Evolutionary conservation across 2,888 invertebrate species (phyloP).

Genomic region (Drosophila anceps): DNA sequence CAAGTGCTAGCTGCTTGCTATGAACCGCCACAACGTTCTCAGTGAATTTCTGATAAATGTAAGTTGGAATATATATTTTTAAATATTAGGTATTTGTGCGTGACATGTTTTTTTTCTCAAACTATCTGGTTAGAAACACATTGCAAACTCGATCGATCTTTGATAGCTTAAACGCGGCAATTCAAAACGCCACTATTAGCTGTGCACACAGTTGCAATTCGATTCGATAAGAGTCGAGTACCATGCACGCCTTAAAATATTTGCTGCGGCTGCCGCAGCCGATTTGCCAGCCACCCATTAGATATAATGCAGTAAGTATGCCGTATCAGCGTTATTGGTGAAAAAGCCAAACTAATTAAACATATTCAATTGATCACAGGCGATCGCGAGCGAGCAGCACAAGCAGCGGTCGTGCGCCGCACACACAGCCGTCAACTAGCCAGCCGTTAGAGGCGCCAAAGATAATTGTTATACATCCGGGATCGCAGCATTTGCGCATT

Average conservation of each 20-base stretch:
- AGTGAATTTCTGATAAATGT: neutral
- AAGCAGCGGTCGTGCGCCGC: slow-evolving; percentile 66
- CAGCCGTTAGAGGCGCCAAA: slow-evolving; percentile 87
- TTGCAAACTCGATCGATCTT: neutral
- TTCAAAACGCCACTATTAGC: neutral
- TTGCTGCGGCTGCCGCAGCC: slow-evolving; percentile 14
- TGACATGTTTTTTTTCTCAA: neutral
- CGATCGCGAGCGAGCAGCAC: slow-evolving; percentile 73
- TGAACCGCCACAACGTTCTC: neutral
- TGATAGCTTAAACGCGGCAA: neutral
- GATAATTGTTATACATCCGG: slow-evolving; percentile 97
- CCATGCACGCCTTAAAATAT: slow-evolving; percentile 29
- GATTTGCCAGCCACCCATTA: slow-evolving; percentile 10
- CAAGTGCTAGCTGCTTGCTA: slow-evolving; percentile 12
- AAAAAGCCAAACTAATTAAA: slow-evolving; percentile 5
- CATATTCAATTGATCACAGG: slow-evolving; percentile 24
- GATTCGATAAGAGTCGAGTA: slow-evolving; percentile 27
- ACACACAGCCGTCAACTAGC: slow-evolving; percentile 11
- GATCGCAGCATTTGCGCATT: slow-evolving; percentile 94
- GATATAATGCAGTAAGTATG: slow-evolving; percentile 51
- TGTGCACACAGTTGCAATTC: slow-evolving; percentile 6
- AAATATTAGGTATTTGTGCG: neutral
- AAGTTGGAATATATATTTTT: neutral
- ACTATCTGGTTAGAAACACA: neutral
- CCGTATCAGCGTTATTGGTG: neutral